Base-by-base conservation (phyloP, 1,140 invertebrate species). In the Zaprionus africanus region DNA sequence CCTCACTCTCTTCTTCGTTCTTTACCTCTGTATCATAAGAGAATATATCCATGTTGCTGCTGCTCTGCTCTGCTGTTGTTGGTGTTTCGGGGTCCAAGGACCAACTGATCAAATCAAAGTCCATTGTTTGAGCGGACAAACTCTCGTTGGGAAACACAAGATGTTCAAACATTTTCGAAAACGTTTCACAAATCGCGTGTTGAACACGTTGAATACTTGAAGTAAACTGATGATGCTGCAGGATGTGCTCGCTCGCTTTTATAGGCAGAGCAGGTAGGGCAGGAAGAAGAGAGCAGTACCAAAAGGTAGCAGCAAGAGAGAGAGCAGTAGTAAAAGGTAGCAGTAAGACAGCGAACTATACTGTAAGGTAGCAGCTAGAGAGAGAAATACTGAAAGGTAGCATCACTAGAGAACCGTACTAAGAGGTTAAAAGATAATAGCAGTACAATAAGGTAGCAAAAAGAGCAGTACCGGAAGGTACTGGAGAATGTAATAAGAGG, bases 31-130 rank as follows among this genome's bases (percentile, higher is more conserved):
- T 31, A 46, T 38, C 19, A 59, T n/a, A 51, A 13, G 36, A 49
- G 15, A 77, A 41, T 22, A 54, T 81, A 81, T 88, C 81, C 68
- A 77, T 85, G 58, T 65, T 36, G 12, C 15, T 57, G n/a, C 38
- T 24, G 13, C 7, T 7, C n/a, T 31, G 51, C 7, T 46, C 2
- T 59, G 26, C 2, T 59, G 26, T 1, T 68, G 57, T 53, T 68
- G 26, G 66, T 22, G 19, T 51, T 24, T 13, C 46, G 17, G 11
- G 4, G 49, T 46, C 41, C 70, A 62, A 54, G 17, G 77, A 49
- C 85, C 85, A 90, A 51, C 62, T 85, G 60, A 90, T 90, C 57
- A 90, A 49, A 81, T 90, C 86, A 49, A 91, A 78, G 43, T 91
- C 90, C 85, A 90, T 91, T 1, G 90, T 90, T 61, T 91, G 64